Evolutionary conservation across 2,888 invertebrate species (phyloP), one percentile per base, ranked within the genome.

Genomic region (Spicauda simplicius): DNA sequence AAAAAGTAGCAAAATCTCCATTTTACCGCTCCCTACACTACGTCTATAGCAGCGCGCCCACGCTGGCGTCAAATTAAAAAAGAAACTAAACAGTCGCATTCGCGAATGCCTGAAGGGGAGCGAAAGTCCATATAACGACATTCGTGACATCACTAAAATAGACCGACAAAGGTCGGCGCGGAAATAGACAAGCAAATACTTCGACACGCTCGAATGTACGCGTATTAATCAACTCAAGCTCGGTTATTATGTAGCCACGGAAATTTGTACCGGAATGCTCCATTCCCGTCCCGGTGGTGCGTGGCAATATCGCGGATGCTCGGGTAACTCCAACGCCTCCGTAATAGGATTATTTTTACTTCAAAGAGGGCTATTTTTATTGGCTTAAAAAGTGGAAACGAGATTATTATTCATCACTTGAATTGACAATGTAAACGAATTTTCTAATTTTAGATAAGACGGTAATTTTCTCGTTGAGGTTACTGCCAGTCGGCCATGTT

Each of bases 131-230:
- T n/a, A n/a, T n/a, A n/a, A n/a, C n/a, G n/a, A n/a, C n/a, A n/a
- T n/a, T n/a, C n/a, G n/a, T n/a, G n/a, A n/a, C n/a, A 53, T 53
- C 3, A 18, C 2, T 33, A 60, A 52, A 68, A 70, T 68, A 64
- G 62, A 70, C 67, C 65, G 52, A 55, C 16, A 69, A 71, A 71
- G 71, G 72, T 73, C 70, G 60, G 62, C 54, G 64, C 48, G 71
- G 70, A 70, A 73, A 75, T 69, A 69, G 70, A 70, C 70, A 72
- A 72, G 74, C 74, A 75, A 77, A 76, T 76, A 75, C 75, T 76
- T 73, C 68, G 72, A 73, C 70, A 69, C 68, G 59, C 61, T 30
- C 62, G 70, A 70, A 71, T 73, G 61, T 66, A 56, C 20, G 69
- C 70, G 69, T 72, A 77, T 79, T 76, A 77, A 76, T 80, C 77